Conservation (phyloP, 2,113 vertebrate genomes). For the Recurvirostra avosetta region DNA sequence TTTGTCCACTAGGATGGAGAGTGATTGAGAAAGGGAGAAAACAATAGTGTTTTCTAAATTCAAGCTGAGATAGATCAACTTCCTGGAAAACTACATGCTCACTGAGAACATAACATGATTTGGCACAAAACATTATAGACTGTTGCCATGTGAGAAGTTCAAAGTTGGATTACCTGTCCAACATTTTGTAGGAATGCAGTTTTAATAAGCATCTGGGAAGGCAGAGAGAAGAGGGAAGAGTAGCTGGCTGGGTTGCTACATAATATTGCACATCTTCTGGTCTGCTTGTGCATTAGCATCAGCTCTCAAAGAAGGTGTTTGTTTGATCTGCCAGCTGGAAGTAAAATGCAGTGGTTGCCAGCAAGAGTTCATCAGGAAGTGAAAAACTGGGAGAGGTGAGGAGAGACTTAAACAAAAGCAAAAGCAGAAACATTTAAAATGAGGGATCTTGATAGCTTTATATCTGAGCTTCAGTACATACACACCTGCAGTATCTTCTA, state of each 20-base stretch:
- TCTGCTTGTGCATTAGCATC: neutral
- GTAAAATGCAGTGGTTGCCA: neutral
- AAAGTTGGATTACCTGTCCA: neutral
- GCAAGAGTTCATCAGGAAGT: constrained; percentile 15
- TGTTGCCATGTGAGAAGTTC: neutral
- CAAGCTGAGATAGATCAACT: neutral
- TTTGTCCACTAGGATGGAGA: neutral
- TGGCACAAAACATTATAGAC: neutral
- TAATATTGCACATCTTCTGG: neutral
- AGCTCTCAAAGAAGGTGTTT: neutral
- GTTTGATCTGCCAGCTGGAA: constrained; percentile 14
- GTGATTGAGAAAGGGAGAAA: neutral
- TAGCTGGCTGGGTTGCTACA: neutral
- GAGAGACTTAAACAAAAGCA: neutral
- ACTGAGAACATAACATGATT: neutral
- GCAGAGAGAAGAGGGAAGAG: neutral
- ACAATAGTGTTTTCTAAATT: neutral
- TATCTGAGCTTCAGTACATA: neutral
- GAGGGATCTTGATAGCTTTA: neutral
- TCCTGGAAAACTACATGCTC: neutral
- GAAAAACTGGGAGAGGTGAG: constrained; percentile 24
- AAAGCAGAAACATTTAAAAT: neutral
- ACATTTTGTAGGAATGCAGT: neutral
- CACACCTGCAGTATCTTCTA: neutral
- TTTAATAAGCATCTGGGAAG: neutral